These are phyloP conservation scores for Apotomis betuletana DNA, from an alignment of 2,888 invertebrate genomes.

Conservation along the genomic window DNA sequence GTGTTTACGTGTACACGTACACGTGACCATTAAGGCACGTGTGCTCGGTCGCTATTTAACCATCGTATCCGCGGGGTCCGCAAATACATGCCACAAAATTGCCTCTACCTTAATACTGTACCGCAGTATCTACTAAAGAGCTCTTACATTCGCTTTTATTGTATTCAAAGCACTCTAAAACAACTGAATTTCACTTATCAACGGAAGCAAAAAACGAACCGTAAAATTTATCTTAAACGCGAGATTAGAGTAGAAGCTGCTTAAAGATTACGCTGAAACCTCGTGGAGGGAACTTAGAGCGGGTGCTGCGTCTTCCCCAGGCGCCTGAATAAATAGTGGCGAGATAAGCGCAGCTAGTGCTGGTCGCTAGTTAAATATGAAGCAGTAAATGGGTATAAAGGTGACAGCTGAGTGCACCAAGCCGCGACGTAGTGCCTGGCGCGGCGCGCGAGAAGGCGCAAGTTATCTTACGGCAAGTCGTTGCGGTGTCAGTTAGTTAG, in stretches of 20 bases:
- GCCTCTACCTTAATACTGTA: conserved; percentile 16
- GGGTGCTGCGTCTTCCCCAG: conserved; percentile 37
- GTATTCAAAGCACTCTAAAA: conserved; percentile 9
- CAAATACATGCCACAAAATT: conserved; percentile 34
- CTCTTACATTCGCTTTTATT: conserved; percentile 12
- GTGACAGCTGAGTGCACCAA: conserved; percentile 55
- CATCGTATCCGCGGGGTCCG: conserved; percentile 33
- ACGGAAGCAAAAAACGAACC: conserved; percentile 22
- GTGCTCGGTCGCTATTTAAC: conserved; percentile 32
- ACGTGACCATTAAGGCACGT: conserved; percentile 26
- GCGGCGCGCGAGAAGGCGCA: conserved; percentile 47
- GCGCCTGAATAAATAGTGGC: conserved; percentile 42
- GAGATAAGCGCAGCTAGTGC: conserved; percentile 40
- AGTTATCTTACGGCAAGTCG: conserved; percentile 60
- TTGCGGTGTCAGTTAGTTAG: conserved; percentile 74
- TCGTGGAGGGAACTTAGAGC: conserved; percentile 38
- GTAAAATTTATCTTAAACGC: conserved; percentile 25
- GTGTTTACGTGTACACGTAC: background rate
- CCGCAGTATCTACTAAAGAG: conserved; percentile 13
- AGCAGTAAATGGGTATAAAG: conserved; percentile 46
- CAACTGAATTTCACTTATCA: conserved; percentile 20
- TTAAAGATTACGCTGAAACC: conserved; percentile 39
- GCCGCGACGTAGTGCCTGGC: conserved; percentile 25
- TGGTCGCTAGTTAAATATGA: conserved; percentile 43
- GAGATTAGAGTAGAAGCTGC: conserved; percentile 40